Conservation (phyloP, 2,113 vertebrate species). For the Casuarius casuarius region DNA sequence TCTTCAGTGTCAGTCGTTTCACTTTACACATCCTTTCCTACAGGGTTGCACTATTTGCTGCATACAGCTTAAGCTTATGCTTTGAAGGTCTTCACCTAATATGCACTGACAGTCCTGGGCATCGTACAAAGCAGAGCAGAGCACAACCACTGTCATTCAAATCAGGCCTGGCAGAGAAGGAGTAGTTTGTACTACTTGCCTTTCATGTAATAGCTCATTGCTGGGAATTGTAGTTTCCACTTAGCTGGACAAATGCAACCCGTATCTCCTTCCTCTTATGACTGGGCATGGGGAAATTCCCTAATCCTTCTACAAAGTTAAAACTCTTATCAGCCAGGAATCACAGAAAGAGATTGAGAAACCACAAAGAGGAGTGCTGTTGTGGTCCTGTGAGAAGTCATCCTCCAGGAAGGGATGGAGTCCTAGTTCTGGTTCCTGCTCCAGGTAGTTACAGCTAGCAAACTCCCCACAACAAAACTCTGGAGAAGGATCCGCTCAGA, state of each 20-base stretch:
- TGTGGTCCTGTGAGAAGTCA: background rate
- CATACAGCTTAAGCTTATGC: background rate
- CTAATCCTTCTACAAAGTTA: background rate
- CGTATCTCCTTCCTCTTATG: accelerated
- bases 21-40: background rate
- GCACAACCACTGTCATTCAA: background rate
- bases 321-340: background rate
- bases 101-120: background rate
- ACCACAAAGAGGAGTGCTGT: background rate
- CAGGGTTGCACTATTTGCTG: background rate
- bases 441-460: background rate
- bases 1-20: background rate
- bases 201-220: background rate
- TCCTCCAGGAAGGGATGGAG: background rate
- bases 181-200: background rate
- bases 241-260: background rate
- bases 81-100: background rate
- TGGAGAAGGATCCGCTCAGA: background rate
- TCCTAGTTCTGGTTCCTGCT: background rate
- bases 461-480: background rate
- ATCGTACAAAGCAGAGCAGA: background rate
- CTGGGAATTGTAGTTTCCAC: background rate
- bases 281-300: background rate
- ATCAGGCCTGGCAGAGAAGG: background rate
- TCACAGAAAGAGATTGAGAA: background rate